phyloP scores from a whole-genome alignment of 2,888 invertebrate genomes.

The Chironomus tentans region DNA sequence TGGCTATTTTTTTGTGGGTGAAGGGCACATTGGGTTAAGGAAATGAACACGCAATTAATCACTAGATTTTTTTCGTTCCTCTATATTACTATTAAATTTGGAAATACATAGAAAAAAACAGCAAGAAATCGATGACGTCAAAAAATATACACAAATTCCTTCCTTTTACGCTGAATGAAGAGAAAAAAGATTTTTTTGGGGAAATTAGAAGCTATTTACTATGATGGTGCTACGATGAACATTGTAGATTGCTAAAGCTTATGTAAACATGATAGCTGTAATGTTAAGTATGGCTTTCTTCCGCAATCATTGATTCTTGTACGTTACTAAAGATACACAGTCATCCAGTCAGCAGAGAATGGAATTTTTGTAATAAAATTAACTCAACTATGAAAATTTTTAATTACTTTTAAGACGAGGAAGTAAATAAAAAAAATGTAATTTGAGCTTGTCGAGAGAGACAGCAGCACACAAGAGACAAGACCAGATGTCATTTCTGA shows the following conservation, averaged over 20 bases:
- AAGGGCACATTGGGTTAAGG: constrained; percentile 18
- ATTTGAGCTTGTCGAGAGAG: too few relatives aligned
- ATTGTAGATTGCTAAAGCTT: neutral
- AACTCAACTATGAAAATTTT: too few relatives aligned
- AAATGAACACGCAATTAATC: constrained; percentile 24
- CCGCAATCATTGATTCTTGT: neutral
- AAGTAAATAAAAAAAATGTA: too few relatives aligned
- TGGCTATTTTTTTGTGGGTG: constrained; percentile 8
- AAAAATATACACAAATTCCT: neutral
- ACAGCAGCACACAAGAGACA: too few relatives aligned
- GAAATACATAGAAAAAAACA: neutral
- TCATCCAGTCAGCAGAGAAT: too few relatives aligned
- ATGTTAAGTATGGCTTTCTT: neutral
- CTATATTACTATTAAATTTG: neutral
- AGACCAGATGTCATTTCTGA: too few relatives aligned
- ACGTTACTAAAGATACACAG: neutral
- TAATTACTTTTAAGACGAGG: too few relatives aligned
- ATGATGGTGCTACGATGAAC: neutral
- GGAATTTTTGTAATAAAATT: too few relatives aligned
- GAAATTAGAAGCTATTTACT: neutral
- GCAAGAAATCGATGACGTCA: constrained; percentile 6
- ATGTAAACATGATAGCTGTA: neutral
- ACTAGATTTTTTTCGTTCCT: neutral
- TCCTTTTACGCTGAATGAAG: neutral
- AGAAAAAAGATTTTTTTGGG: neutral